Evolutionary conservation across 2,113 vertebrate species (phyloP).

Genomic region (Podarcis raffonei): DNA sequence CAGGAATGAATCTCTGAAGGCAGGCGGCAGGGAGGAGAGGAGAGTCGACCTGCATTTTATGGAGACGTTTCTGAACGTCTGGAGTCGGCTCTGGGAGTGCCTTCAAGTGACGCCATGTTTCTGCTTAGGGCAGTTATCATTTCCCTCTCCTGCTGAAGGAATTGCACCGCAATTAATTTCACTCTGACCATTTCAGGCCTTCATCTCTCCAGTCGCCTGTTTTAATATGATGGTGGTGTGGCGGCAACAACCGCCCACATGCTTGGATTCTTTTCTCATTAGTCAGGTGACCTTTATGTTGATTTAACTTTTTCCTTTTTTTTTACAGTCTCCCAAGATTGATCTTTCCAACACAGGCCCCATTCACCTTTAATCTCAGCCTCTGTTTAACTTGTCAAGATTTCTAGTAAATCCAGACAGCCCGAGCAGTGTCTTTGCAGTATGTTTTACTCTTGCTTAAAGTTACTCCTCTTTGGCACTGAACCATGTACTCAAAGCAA

Average conservation of each 20-base stretch:
- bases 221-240: neutral
- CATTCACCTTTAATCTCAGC: constrained; percentile 64
- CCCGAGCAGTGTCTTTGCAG: neutral
- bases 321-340: constrained; percentile 47
- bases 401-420: constrained; percentile 53
- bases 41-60: neutral
- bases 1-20: neutral
- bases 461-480: neutral
- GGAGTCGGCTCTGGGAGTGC: neutral
- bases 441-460: neutral
- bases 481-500: neutral
- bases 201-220: neutral
- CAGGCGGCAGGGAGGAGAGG: too few species aligned
- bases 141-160: neutral
- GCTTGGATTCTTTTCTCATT: constrained; percentile 46
- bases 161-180: neutral
- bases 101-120: neutral
- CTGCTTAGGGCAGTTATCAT: neutral
- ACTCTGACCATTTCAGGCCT: constrained; percentile 1
- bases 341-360: constrained; percentile 58
- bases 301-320: constrained; percentile 31
- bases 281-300: constrained; percentile 53
- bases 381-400: constrained; percentile 64
- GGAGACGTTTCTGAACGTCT: neutral
- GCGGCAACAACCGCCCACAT: neutral